Base-by-base conservation (phyloP, 2,113 vertebrate genomes). In the Corythornis madagascariensis region DNA sequence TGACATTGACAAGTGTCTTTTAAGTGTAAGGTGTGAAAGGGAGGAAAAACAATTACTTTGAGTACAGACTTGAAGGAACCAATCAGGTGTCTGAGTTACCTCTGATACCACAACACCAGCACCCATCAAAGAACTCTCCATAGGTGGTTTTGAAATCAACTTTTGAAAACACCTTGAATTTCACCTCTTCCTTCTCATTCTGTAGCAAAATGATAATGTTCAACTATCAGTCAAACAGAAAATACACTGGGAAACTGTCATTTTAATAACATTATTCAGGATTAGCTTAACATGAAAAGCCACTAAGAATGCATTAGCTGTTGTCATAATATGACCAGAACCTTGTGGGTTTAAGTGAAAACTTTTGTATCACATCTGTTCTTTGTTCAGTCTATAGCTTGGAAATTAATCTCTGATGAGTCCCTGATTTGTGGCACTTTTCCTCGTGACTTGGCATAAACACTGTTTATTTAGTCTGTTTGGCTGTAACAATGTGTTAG, bases 391-490 rank as follows among this genome's bases (percentile, higher is more conserved):
- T 63, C 28, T 63, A 4, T 53, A 71, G 28, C 53, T 71, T 71
- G 31, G 35, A 94, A 82, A 82, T 89, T 24, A 57, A 73, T 92
- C 21, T 87, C 61, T 85, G 85, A 89, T 18, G 59, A 66, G 38
- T 70, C 35, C 35, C 35, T 85, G 26, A 89, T 83, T n/a, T 76
- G 42, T 40, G 56, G 53, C 50, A 86, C 77, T 83, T 91, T 88
- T 56, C 28, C 28, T 33, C 2, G 18, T 67, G 55, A 33, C 55
- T 80, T 77, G 16, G 7, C 73, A 29, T 75, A 64, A 72, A 61
- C 57, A 48, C 35, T 91, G 71, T 96, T 85, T 92, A 29, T 94
- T 93, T 84, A 71, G 63, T 85, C 16, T 82, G 45, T 60, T 92
- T 50, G 73, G 56, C 66, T 88, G 22, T 71, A 81, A 87, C 83